Evolutionary conservation across 2,113 vertebrate genomes (phyloP).

Genomic region (Odontophorus gujanensis): DNA sequence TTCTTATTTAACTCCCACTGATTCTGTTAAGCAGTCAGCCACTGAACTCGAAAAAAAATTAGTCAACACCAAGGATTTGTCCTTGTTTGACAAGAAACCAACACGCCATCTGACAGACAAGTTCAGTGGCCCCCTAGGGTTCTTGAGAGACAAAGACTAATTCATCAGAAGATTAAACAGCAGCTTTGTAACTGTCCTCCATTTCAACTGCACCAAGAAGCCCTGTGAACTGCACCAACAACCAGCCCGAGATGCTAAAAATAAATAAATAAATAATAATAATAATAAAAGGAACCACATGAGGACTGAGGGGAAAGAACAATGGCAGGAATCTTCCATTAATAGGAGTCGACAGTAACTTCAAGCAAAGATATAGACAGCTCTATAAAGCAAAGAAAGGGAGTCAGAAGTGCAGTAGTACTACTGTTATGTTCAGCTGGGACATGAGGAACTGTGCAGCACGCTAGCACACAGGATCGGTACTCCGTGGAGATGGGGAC

Average conservation of each 20-base stretch:
- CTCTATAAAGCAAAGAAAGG: neutral
- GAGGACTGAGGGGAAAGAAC: neutral
- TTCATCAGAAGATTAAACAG: neutral
- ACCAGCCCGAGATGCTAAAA: too few relatives aligned
- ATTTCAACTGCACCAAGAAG: neutral
- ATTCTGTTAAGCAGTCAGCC: neutral
- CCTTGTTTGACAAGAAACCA: neutral
- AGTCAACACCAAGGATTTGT: neutral
- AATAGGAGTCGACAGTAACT: neutral
- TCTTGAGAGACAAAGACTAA: neutral
- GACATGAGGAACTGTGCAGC: neutral
- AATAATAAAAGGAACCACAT: neutral
- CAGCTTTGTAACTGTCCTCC: neutral
- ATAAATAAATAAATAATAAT: too few relatives aligned
- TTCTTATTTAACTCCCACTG: neutral
- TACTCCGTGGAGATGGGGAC: too few relatives aligned
- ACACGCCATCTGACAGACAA: neutral
- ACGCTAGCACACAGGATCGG: neutral
- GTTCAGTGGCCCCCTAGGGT: neutral
- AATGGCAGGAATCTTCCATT: neutral
- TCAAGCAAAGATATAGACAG: neutral
- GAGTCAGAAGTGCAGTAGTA: neutral
- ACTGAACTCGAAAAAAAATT: neutral
- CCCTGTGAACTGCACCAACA: neutral
- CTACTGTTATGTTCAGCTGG: neutral